Evolutionary conservation across 2,113 vertebrate species (phyloP).

Genomic region (Hippocampus zosterae): DNA sequence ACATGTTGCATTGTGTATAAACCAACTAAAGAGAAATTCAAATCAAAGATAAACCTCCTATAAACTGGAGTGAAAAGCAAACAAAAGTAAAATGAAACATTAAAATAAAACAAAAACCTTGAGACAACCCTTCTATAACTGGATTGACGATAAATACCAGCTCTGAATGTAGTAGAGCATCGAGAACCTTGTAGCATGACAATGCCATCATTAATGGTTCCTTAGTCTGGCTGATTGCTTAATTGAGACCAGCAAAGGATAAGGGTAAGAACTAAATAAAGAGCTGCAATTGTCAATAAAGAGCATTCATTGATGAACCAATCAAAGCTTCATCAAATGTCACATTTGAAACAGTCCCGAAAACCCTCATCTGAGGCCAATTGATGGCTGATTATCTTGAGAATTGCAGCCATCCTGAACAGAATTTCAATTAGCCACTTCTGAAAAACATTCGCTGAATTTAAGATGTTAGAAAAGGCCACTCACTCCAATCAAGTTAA

Average conservation of each 20-base stretch:
- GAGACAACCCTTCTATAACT: neutral
- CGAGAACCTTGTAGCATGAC: conserved; percentile 79
- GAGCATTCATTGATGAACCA: conserved; percentile 73
- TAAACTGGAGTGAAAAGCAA: too few relatives aligned
- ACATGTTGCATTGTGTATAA: too few relatives aligned
- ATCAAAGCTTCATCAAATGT: conserved; percentile 85
- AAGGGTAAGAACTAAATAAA: conserved; percentile 81
- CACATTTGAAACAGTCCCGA: conserved; percentile 72
- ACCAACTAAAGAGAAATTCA: too few relatives aligned
- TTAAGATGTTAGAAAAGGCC: conserved; percentile 73
- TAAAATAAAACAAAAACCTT: neutral
- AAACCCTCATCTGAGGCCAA: conserved; percentile 70
- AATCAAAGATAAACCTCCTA: neutral
- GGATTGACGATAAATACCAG: neutral
- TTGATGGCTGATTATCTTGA: conserved; percentile 84
- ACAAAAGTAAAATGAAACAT: too few relatives aligned
- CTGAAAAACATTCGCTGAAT: conserved; percentile 77
- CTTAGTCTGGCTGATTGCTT: conserved; percentile 86
- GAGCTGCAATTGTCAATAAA: conserved; percentile 78
- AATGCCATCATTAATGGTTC: conserved; percentile 84
- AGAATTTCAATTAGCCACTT: conserved; percentile 85
- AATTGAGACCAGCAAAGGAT: conserved; percentile 77
- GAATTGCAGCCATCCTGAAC: conserved; percentile 79
- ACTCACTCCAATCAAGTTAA: conserved; percentile 68
- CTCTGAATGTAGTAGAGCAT: conserved; percentile 31